Conservation (phyloP, 2,888 invertebrate genomes). For the Nemurella pictetii region DNA sequence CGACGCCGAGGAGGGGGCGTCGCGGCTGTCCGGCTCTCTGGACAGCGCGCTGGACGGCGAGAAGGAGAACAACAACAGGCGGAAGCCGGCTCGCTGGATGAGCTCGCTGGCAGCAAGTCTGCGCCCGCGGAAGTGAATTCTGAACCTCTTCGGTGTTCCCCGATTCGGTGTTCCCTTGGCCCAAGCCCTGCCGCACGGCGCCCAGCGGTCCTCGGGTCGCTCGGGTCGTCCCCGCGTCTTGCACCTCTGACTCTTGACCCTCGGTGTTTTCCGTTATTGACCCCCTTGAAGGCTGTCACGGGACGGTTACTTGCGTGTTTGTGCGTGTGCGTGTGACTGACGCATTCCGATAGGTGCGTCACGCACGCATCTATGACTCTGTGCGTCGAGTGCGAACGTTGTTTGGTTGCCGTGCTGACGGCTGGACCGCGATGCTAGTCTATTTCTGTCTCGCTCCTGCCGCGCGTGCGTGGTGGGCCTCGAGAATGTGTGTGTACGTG, state of each 20-base stretch:
- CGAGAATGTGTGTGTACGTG: background rate
- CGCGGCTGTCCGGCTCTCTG: slow-evolving; percentile 30
- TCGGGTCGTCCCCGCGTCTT: background rate
- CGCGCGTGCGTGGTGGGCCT: background rate
- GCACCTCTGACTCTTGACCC: background rate
- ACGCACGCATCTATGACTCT: background rate
- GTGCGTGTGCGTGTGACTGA: background rate
- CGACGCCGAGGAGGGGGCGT: slow-evolving; percentile 50
- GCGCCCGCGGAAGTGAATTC: slow-evolving; percentile 44
- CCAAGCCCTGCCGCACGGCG: background rate
- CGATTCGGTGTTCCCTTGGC: background rate
- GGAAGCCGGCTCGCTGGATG: slow-evolving; percentile 48
- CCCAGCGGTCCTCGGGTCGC: background rate
- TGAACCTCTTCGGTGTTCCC: background rate
- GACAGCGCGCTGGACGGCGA: slow-evolving; percentile 46
- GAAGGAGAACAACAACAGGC: slow-evolving; percentile 35
- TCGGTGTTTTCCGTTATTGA: background rate
- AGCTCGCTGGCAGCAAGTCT: slow-evolving; percentile 52
- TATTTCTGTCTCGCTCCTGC: background rate
- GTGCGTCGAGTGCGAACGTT: background rate
- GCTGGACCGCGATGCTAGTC: background rate
- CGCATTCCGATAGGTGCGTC: background rate
- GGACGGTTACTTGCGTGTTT: background rate
- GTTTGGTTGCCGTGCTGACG: background rate
- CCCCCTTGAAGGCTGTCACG: background rate